phyloP scores from a whole-genome alignment of 2,888 invertebrate species.

The Amphiduros pacificus region DNA sequence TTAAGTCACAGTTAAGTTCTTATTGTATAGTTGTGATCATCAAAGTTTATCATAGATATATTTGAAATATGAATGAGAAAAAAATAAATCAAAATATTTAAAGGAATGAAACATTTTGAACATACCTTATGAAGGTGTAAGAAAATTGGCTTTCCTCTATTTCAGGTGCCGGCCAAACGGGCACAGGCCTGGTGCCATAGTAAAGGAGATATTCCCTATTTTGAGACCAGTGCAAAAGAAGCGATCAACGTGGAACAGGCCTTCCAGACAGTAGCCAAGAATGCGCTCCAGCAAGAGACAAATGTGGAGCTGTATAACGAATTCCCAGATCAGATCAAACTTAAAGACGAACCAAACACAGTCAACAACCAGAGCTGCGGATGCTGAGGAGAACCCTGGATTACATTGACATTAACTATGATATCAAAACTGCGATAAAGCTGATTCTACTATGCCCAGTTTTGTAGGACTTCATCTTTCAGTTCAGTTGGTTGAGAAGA shows the following conservation, averaged over 20 bases:
- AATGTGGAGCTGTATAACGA: slow-evolving; percentile 95
- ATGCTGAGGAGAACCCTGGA: slow-evolving; percentile 43
- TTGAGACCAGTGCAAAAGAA: slow-evolving; percentile 99
- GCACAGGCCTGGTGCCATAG: slow-evolving; percentile 98
- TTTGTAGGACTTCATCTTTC: too few species aligned
- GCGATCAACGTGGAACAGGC: slow-evolving; percentile 98
- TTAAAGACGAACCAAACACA: slow-evolving; percentile 45
- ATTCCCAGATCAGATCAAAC: slow-evolving; percentile 89
- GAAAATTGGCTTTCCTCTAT: slow-evolving; percentile 14
- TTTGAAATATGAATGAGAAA: too few species aligned
- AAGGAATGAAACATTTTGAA: too few species aligned
- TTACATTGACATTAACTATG: too few species aligned
- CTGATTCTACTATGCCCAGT: too few species aligned
- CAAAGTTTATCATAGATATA: too few species aligned
- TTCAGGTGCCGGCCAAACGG: slow-evolving; percentile 58
- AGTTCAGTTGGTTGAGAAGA: too few species aligned
- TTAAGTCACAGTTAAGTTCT: too few species aligned
- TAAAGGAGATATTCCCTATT: slow-evolving; percentile 98
- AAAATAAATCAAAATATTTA: too few species aligned
- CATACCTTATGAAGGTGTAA: too few species aligned
- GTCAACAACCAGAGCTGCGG: slow-evolving; percentile 44
- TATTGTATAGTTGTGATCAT: too few species aligned
- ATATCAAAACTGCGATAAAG: too few species aligned
- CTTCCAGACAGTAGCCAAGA: slow-evolving; percentile 97
- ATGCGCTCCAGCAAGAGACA: slow-evolving; percentile 79